phyloP scores from a whole-genome alignment of 2,797 vertebrate genomes.

The Gallinago nigripennis region DNA sequence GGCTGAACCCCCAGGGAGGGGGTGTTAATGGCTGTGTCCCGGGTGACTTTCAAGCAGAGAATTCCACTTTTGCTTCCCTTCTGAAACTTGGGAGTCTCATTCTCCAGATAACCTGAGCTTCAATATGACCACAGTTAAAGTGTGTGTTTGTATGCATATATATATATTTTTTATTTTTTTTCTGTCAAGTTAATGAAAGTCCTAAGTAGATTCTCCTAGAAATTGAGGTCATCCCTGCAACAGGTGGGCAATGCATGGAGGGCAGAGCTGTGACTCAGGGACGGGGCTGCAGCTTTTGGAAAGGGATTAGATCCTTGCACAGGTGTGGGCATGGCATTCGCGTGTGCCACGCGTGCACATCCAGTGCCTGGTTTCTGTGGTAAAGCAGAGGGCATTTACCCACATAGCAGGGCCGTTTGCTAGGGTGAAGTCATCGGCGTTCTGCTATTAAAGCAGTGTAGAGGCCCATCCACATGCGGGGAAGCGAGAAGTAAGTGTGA shows the following conservation, averaged over 20 bases:
- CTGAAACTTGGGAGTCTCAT: background rate
- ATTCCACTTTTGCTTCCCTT: constrained; percentile 25
- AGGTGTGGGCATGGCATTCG: background rate
- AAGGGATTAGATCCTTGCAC: background rate
- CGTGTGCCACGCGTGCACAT: background rate
- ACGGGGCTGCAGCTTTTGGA: background rate
- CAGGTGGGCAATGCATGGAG: background rate
- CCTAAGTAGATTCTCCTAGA: background rate
- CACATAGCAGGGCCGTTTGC: background rate
- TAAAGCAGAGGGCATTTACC: background rate
- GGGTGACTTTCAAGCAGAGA: background rate
- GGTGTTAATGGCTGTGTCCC: background rate
- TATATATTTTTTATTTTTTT: rapidly evolving
- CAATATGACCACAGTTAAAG: background rate
- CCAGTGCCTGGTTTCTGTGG: background rate
- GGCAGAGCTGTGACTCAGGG: background rate
- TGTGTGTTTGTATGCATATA: rapidly evolving
- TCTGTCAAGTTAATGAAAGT: background rate
- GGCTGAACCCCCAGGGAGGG: background rate
- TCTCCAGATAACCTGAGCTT: background rate
- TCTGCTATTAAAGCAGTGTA: background rate
- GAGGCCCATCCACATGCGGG: background rate
- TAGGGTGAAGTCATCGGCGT: background rate
- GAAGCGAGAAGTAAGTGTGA: background rate
- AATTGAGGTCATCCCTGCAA: background rate